phyloP scores from a whole-genome alignment of 2,113 vertebrate genomes.

The Cyprinodon variegatus region DNA sequence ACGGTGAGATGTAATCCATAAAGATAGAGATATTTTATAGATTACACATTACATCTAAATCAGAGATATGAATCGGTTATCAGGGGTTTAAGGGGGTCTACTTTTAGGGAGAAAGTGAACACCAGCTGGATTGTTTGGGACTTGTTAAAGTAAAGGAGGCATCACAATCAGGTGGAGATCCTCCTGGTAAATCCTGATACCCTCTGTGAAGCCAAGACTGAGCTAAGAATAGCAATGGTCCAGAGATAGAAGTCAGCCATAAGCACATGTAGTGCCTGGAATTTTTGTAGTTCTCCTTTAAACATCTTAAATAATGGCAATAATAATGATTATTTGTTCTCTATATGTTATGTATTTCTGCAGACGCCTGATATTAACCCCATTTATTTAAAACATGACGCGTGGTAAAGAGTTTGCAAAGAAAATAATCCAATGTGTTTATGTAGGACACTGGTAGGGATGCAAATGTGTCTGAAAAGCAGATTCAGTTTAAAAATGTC shows the following conservation, averaged over 20 bases:
- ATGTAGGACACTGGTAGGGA: no score
- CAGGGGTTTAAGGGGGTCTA: not conserved
- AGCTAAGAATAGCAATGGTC: conserved; percentile 64
- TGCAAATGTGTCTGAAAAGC: no score
- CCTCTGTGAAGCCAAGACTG: conserved; percentile 35
- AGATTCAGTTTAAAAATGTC: no score
- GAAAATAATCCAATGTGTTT: no score
- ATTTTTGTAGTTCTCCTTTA: not conserved
- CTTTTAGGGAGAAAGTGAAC: conserved; percentile 9
- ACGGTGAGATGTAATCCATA: not conserved
- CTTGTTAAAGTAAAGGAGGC: conserved; percentile 42
- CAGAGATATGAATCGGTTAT: not conserved
- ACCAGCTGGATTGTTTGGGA: conserved; percentile 37
- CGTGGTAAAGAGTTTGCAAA: no score
- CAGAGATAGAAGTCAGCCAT: conserved; percentile 46
- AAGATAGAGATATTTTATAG: not conserved
- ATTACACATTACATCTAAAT: no score
- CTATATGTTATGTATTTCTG: no score
- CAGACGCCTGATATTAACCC: not conserved
- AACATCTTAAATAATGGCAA: not conserved
- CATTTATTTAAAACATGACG: not conserved
- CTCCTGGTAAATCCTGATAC: conserved; percentile 42
- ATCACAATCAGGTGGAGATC: conserved; percentile 34
- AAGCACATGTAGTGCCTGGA: not conserved
- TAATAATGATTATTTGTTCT: not conserved